Evolutionary conservation across 2,113 vertebrate species (phyloP).

Genomic region (Nibea coibor): DNA sequence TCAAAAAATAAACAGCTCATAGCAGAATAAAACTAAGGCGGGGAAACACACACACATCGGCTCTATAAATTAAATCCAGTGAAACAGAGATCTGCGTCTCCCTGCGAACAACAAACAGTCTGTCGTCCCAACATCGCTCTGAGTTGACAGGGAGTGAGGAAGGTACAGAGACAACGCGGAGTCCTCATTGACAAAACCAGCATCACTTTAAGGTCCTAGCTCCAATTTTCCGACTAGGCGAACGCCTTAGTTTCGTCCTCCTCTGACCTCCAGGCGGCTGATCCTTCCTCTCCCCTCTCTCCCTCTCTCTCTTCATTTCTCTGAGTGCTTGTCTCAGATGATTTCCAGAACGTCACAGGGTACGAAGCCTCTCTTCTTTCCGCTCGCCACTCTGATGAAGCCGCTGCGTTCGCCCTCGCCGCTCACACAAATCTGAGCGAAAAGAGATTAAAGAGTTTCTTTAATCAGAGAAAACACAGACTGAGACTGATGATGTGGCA

Average conservation of each 20-base stretch:
- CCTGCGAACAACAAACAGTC: constrained; percentile 14
- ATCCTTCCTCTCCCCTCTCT: constrained; percentile 52
- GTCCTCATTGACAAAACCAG: constrained; percentile 20
- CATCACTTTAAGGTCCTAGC: constrained; percentile 8
- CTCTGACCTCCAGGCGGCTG: constrained; percentile 19
- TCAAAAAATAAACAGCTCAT: constrained; percentile 21
- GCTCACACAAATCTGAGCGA: constrained; percentile 91
- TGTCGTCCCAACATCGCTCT: constrained; percentile 19
- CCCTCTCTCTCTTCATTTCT: background rate
- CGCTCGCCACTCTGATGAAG: constrained; percentile 93
- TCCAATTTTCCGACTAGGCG: constrained; percentile 6
- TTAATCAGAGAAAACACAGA: background rate
- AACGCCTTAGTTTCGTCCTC: constrained; percentile 19
- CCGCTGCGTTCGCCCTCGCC: constrained; percentile 89
- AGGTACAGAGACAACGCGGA: constrained; percentile 18
- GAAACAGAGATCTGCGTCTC: constrained; percentile 52
- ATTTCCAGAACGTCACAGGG: constrained; percentile 92
- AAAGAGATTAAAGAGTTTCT: background rate
- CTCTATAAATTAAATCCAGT: constrained; percentile 55
- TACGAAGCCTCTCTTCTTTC: constrained; percentile 95
- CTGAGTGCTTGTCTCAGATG: constrained; percentile 84
- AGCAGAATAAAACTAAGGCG: constrained; percentile 15
- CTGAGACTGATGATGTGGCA: too few relatives aligned
- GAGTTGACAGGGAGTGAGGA: constrained; percentile 12
- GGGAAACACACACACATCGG: background rate